Conservation (phyloP, 1,140 invertebrate species). For the Bilobella aurantiaca region DNA sequence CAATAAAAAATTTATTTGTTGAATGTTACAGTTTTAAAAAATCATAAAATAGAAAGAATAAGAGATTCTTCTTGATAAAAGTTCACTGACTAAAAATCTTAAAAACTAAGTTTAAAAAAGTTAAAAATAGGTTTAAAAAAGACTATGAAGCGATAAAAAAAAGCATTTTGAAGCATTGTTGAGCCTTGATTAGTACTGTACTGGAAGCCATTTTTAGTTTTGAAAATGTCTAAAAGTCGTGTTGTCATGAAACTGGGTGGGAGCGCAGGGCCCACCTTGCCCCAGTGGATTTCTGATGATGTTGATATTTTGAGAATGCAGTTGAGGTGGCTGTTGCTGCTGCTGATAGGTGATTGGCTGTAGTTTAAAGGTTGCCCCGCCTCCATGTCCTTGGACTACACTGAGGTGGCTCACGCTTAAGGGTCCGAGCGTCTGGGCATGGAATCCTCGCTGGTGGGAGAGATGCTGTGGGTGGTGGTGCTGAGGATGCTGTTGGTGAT, state of each 20-base stretch:
- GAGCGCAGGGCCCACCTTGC: background rate
- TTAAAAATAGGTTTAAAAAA: too few relatives aligned
- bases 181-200: too few relatives aligned
- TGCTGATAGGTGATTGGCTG: conserved; percentile 1
- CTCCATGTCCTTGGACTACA: background rate
- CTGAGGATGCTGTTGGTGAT: background rate
- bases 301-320: background rate
- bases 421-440: background rate
- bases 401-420: background rate
- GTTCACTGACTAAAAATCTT: too few relatives aligned
- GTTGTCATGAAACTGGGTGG: background rate
- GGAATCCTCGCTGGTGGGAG: background rate
- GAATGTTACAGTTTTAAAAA: too few relatives aligned
- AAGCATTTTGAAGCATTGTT: too few relatives aligned
- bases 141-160: too few relatives aligned
- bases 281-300: conserved; percentile 1
- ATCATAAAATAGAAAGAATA: too few relatives aligned
- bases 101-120: too few relatives aligned
- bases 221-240: conserved; percentile 4
- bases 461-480: background rate
- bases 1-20: too few relatives aligned
- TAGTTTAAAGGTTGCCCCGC: background rate
- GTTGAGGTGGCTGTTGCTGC: background rate
- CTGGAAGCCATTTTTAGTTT: conserved; percentile 3
- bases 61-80: too few relatives aligned